Percentiles rank a stretch among this genome's conserved stretches.
Evolutionary conservation across 1,140 invertebrate genomes (phyloP).

Genomic region (Galleria mellonella): DNA sequence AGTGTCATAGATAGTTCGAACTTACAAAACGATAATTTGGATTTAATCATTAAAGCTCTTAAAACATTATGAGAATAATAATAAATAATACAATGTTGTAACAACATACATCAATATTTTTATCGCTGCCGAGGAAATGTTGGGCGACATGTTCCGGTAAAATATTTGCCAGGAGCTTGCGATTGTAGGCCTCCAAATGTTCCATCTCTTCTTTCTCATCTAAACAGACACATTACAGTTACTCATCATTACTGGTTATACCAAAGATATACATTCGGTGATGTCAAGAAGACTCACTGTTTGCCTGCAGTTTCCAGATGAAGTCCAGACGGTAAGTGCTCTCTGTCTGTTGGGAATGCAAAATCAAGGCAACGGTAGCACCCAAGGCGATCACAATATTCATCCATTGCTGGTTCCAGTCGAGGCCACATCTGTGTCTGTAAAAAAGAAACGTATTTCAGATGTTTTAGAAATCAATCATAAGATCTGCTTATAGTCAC

Average conservation of each 20-base stretch:
- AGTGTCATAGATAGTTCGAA: no score
- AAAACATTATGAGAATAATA: no score
- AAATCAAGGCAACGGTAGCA: constrained; percentile 83
- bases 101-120: constrained; percentile 85
- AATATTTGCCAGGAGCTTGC: constrained; percentile 95
- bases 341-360: constrained; percentile 93
- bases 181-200: constrained; percentile 93
- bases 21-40: no score
- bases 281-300: constrained; percentile 69
- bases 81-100: no score
- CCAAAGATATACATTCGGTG: no score
- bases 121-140: constrained; percentile 91
- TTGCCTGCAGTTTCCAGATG: constrained; percentile 95
- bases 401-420: constrained; percentile 57
- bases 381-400: constrained; percentile 78
- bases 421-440: constrained; percentile 36
- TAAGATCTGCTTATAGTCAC: no score
- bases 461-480: no score
- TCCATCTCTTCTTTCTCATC: constrained; percentile 97
- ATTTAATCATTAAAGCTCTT: no score
- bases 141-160: constrained; percentile 95
- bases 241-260: no score
- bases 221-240: constrained; percentile 47
- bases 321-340: constrained; percentile 92
- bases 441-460: no score